Base-by-base conservation (phyloP, 2,797 vertebrate genomes). In the Tangara arthus region DNA sequence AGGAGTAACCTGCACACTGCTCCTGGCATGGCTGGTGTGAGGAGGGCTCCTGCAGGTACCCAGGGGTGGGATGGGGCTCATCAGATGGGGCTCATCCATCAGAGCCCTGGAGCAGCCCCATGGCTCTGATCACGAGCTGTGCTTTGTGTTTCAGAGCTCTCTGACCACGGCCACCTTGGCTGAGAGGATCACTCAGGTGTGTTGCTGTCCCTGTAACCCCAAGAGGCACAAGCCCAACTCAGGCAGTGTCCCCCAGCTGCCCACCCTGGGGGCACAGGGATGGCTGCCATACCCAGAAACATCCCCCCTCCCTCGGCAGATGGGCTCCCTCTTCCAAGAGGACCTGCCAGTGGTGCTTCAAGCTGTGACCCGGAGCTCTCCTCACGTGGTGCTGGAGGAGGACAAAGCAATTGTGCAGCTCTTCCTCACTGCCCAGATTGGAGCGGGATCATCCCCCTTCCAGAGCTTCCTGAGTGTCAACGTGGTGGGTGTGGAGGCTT, bases 321-420 rank as follows among this genome's bases (percentile, higher is more conserved):
- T 93, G 73, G 66, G 88, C 11, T 94, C 91, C 73, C 93, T 95
- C 27, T 96, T 94, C 95, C 95, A 50, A 15, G 94, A 96, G 55
- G 95, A 95, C 12, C 23, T 69, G 0, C 90, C 95, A 0, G 88
- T 96, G 59, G 5, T 57, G 19, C 70, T 96, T 32, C 86, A 35
- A 13, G 63, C 61, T 0, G 23, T 18, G 19, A 44, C 89, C 88
- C 23, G 91, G 63, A 96, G 95, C 3, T 76, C 95, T 0, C 82
- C 96, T 3, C 70, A 8, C 0, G 88, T 89, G 87, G 59, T 52
- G 24, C 92, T 96, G 94, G 95, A 96, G 59, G 95, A 96, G 57
- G 90, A 59, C 80, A 65, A 49, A 46, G 95, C 90, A 4, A 34
- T 39, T 8, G 35, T 94, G 72, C 34, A 75, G 82, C 85, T 96